A percentile compares a stretch with the other conserved stretches of the same genome.
phyloP scores from a whole-genome alignment of 2,797 vertebrate genomes.

The Aratinga solstitialis region DNA sequence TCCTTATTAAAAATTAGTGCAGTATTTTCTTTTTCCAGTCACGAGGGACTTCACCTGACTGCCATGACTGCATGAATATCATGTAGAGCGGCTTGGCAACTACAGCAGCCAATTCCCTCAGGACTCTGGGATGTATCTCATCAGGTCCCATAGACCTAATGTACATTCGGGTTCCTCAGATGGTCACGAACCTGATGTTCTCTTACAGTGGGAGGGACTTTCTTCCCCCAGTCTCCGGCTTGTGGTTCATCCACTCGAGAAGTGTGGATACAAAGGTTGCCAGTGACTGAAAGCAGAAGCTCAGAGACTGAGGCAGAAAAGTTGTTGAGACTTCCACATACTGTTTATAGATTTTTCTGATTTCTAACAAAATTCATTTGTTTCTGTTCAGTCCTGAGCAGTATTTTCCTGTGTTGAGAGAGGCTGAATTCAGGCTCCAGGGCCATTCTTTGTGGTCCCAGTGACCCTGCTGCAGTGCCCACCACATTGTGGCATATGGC shows the following conservation, averaged over 20 bases:
- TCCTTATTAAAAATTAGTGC: not conserved
- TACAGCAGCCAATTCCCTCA: not conserved
- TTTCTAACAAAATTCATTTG: not conserved
- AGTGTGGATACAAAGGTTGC: not conserved
- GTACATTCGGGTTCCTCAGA: not conserved
- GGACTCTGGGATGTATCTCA: not conserved
- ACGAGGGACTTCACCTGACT: not conserved
- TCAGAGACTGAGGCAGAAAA: not conserved
- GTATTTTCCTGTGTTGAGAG: not conserved
- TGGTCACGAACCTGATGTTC: not conserved
- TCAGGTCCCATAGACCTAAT: not conserved
- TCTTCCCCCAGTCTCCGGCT: not conserved
- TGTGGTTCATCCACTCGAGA: not conserved
- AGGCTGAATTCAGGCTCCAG: not conserved
- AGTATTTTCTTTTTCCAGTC: not conserved
- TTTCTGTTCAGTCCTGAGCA: not conserved
- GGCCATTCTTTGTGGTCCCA: not conserved
- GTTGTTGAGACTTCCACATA: not conserved
- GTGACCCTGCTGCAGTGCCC: not conserved
- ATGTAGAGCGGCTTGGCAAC: not conserved
- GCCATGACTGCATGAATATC: not conserved
- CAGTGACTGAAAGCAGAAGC: not conserved
- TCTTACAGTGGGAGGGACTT: not conserved
- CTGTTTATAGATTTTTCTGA: not conserved
- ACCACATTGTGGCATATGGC: fast-evolving